Base-by-base conservation (phyloP, 2,113 vertebrate genomes). In the Pygoscelis adeliae region DNA sequence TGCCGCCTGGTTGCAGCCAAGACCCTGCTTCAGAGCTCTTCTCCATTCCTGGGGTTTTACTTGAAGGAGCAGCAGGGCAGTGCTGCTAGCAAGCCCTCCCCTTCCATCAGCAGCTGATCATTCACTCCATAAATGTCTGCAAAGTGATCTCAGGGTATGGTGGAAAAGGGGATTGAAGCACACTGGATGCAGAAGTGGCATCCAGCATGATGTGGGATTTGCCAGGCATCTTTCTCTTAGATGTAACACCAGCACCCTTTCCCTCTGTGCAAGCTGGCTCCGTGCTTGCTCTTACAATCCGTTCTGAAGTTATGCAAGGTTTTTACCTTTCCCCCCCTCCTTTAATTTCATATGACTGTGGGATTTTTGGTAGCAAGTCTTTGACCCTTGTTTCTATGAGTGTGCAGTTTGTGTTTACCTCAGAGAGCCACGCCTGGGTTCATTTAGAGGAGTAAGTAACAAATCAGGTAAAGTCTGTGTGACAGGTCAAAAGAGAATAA, bases 61-160 rank as follows among this genome's bases (percentile, higher is more conserved):
- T 20, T 59, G 56, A 80, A 90, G 61, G 7, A 72, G 8, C 13
- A 0, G 0, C 2, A 9, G n/a, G 13, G 5, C 21, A 79, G 6
- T 40, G 32, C 8, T 63, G 44, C 12, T 74, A 36, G 22, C 6
- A 67, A 83, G 17, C 5, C 5, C 5, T 38, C 4, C 11, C 7
- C 18, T 76, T 65, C 29, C 40, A 34, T 38, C 19, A 67, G 42
- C 53, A 66, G 14, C 23, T 56, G 36, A 58, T 62, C 36, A 32
- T 74, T 78, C 56, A 40, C 42, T 71, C 38, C 47, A 34, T 23
- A 84, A 44, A 62, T 10, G 4, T 26, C 38, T 67, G 5, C 14
- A 38, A 69, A 77, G 27, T 0, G 1, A 32, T 42, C 25, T 46
- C 9, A 56, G 44, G 25, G n/a, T 76, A 16, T 46, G 15, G 22